Evolutionary conservation across 2,888 invertebrate species (phyloP), one percentile per base, ranked within the genome.

Genomic region (Tenthredo livida): DNA sequence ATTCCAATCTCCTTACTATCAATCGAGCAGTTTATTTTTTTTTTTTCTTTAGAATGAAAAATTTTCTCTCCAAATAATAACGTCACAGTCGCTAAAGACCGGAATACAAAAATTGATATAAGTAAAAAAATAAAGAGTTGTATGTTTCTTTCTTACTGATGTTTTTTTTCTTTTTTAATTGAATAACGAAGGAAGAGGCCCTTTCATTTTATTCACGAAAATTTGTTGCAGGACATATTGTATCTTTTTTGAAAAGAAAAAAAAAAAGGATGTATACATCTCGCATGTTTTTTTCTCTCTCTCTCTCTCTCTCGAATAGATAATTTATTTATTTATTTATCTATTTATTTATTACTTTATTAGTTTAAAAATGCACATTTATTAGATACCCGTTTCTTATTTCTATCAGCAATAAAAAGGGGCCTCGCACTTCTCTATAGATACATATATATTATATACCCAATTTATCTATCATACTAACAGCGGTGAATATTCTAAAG

Each of bases 401-500:
- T 37, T 72, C 17, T 72, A 73, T 21, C n/a, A 25, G 40, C n/a
- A 43, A 73, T n/a, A 21, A 21, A 21, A 77, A 77, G 77, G 77
- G 77, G 77, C 77, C 50, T 77, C 29, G 54, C 77, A 77, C 77
- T 77, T 77, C 54, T 77, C 50, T 77, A 50, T 77, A 50, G 17
- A 61, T 40, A 77, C 50, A 73, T 73, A 37, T 37, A 37, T 37
- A 37, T 37, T 33, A 33, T 37, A 72, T 50, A 17, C 29, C 21
- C 43, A 29, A 29, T 77, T 50, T 77, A 77, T 3, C 47, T 77
- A 77, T 77, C 25, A 33, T 67, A 83, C 65, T 67, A 83, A 83
- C 67, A 83, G 83, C 61, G 67, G 83, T 83, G 43, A 17, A 72
- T 43, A 83, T 67, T 84, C 77, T 65, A 73, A 75, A 73, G 50